Conservation (phyloP, 2,888 invertebrate species). For the Lasioglossum zephyrum region DNA sequence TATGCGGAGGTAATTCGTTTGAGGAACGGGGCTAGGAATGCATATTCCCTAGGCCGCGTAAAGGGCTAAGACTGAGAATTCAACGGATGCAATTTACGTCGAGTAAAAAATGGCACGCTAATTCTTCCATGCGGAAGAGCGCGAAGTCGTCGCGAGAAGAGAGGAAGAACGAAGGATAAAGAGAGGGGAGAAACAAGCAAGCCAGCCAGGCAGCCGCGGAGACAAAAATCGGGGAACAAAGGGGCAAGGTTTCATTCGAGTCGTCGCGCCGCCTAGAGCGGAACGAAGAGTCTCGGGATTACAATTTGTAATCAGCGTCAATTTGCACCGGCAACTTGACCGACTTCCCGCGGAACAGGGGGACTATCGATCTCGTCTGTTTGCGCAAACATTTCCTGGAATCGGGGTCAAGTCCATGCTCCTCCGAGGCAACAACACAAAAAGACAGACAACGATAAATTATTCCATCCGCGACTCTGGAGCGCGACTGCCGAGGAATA, state of each 20-base stretch:
- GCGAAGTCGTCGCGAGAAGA: slow-evolving; percentile 20
- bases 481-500: background rate
- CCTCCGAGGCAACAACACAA: background rate
- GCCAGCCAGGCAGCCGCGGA: background rate
- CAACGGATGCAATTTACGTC: slow-evolving; percentile 14
- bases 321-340: slow-evolving; percentile 51
- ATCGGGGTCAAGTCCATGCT: slow-evolving; percentile 38
- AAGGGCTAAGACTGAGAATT: slow-evolving; percentile 13
- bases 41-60: too few species aligned
- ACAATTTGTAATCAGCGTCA: slow-evolving; percentile 52
- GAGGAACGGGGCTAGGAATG: background rate
- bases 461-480: background rate
- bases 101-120: slow-evolving; percentile 6
- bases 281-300: slow-evolving; percentile 45
- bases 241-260: slow-evolving; percentile 36
- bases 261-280: slow-evolving; percentile 6
- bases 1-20: background rate
- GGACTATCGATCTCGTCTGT: slow-evolving; percentile 44
- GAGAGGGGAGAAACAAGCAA: background rate
- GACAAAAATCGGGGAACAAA: slow-evolving; percentile 44
- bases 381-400: slow-evolving; percentile 50
- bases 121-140: slow-evolving; percentile 27
- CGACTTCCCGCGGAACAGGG: slow-evolving; percentile 38
- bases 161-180: background rate
- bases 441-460: background rate